These are phyloP conservation scores for Drosophila basisetae DNA, from an alignment of 2,888 invertebrate species.

Conservation along the genomic window DNA sequence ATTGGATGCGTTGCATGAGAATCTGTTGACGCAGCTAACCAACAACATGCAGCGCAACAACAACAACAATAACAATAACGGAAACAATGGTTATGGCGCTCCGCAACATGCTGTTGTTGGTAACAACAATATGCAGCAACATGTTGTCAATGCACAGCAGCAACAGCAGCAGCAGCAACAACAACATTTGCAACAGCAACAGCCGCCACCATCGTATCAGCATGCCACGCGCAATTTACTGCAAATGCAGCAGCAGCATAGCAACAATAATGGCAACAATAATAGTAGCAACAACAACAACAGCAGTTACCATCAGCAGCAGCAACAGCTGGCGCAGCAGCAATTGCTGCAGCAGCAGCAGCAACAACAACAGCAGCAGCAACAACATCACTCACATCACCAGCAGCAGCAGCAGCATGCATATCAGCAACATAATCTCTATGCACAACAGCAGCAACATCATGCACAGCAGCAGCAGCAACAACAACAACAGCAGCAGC, in stretches of 20 bases:
- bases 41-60: slow-evolving; percentile 78
- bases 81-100: slow-evolving; percentile 86
- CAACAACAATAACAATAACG: slow-evolving; percentile 87
- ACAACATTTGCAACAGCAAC: slow-evolving; percentile 86
- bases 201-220: slow-evolving; percentile 82
- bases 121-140: slow-evolving; percentile 70
- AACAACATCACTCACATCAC: slow-evolving; percentile 63
- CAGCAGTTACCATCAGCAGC: slow-evolving; percentile 86
- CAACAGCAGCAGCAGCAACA: slow-evolving; percentile 84
- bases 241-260: slow-evolving; percentile 70
- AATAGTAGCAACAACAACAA: slow-evolving; percentile 59
- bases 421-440: slow-evolving; percentile 69
- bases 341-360: slow-evolving; percentile 62
- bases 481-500: slow-evolving; percentile 54
- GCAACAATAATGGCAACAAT: slow-evolving; percentile 83
- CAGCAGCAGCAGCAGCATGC: slow-evolving; percentile 78
- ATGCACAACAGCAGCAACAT: slow-evolving; percentile 71
- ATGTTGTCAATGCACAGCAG: slow-evolving; percentile 85
- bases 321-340: slow-evolving; percentile 79
- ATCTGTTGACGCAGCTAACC: slow-evolving; percentile 87
- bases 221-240: slow-evolving; percentile 80
- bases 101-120: slow-evolving; percentile 86
- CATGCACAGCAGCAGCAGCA: slow-evolving; percentile 71
- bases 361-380: slow-evolving; percentile 83
- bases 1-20: slow-evolving; percentile 91